Evolutionary conservation across 2,113 vertebrate species (phyloP).

Genomic region (Acrocephalus arundinaceus): DNA sequence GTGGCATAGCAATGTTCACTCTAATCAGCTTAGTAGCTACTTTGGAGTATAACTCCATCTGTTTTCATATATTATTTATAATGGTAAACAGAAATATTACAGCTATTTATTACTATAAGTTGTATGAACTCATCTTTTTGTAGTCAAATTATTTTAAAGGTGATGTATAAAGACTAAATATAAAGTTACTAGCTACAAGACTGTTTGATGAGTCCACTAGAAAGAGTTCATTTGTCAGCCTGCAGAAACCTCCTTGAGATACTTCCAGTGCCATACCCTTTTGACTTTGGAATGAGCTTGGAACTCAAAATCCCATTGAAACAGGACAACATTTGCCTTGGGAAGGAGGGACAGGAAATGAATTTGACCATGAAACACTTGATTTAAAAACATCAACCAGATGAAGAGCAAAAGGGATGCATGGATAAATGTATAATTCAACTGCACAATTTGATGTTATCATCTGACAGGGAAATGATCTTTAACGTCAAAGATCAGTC

Average conservation of each 20-base stretch:
- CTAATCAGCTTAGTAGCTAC: neutral
- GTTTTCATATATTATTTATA: neutral
- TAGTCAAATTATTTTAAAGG: neutral
- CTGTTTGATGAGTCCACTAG: neutral
- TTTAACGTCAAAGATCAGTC: constrained; percentile 31
- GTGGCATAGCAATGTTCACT: neutral
- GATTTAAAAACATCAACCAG: constrained; percentile 9
- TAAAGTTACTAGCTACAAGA: neutral
- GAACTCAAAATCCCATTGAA: neutral
- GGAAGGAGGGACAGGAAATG: constrained; percentile 19
- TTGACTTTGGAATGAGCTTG: neutral
- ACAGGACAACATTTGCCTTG: neutral
- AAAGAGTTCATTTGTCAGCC: neutral
- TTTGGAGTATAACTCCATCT: neutral
- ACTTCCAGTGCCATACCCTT: neutral
- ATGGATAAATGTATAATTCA: neutral
- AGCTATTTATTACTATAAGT: neutral
- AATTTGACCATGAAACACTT: neutral
- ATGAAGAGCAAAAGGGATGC: neutral
- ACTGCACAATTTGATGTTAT: constrained; percentile 21
- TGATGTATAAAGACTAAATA: neutral
- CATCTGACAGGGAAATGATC: constrained; percentile 21
- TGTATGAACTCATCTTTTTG: neutral
- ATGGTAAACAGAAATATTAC: neutral
- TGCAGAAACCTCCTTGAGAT: neutral